Evolutionary conservation across 2,113 vertebrate genomes (phyloP), one percentile per base, ranked within the genome.

Genomic region (Chunga burmeisteri): DNA sequence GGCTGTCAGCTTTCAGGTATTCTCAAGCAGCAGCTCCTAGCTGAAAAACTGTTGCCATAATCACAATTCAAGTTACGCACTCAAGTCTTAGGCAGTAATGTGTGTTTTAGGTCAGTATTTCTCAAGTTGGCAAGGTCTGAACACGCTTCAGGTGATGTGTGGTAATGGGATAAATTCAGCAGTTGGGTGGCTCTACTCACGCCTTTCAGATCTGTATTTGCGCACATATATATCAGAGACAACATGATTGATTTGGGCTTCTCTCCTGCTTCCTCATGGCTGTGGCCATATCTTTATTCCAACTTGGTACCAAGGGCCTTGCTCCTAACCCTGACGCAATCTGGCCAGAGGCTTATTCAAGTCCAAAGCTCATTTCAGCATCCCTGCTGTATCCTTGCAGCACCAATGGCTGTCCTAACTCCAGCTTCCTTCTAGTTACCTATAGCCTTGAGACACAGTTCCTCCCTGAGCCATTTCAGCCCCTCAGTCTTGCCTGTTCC

Each of bases 1-100:
- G 79, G 95, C 44, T 85, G 98, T 99, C 91, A 98, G 95, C 52
- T 99, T 99, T 49, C 98, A 99, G 98, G 99, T 99, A 97, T 61
- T 72, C 23, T 50, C 42, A 83, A 47, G 10, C 16, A 82, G 40
- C 10, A 81, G 4, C 22, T 75, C 19, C 47, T 26, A 7, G 5
- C 7, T 65, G 30, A 82, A 82, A 86, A 73, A 26, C 2, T 6
- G 1, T 66, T 61, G 15, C 38, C 20, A 27, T 75, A 65, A 52
- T 30, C 26, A 65, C 18, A 46, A 1, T n/a, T 9, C 42, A 91
- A 55, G 18, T 46, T 56, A 68, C 6, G 2, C 2, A 0, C 8
- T 82, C 20, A 36, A 50, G 18, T 53, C 6, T 38, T 81, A 47
- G 30, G 13, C 8, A 16, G 25, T 26, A 47, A 17, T 15, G 2